A percentile compares a stretch with the other conserved stretches of the same genome.
Evolutionary conservation across 2,797 vertebrate species (phyloP).

Genomic region (Falco naumanni): DNA sequence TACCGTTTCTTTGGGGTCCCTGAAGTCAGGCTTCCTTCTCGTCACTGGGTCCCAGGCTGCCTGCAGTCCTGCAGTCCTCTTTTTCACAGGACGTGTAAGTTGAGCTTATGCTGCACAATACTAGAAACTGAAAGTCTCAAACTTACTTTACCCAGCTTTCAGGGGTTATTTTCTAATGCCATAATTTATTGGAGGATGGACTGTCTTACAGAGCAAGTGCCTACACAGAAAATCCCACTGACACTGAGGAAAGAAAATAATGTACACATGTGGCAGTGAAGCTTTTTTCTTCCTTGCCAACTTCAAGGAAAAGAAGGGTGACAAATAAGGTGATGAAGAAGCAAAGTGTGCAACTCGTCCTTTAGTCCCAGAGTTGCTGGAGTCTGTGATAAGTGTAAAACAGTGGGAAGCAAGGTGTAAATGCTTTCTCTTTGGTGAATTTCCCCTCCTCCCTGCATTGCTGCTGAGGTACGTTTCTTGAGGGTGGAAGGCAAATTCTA

Average conservation of each 20-base stretch:
- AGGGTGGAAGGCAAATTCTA: neutral
- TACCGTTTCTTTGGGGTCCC: neutral
- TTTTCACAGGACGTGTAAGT: neutral
- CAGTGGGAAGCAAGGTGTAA: neutral
- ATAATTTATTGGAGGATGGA: neutral
- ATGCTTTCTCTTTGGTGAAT: neutral
- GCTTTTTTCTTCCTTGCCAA: neutral
- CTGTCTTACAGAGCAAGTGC: neutral
- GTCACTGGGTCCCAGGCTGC: neutral
- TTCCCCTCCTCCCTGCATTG: neutral
- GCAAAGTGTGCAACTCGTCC: neutral
- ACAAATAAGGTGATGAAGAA: neutral
- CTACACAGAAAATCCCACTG: neutral
- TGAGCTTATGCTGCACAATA: neutral
- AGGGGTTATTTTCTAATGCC: neutral
- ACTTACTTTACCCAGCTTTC: neutral
- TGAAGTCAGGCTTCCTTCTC: neutral
- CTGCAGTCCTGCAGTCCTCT: neutral
- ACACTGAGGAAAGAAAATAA: neutral
- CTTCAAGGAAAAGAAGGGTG: neutral
- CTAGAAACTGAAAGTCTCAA: neutral
- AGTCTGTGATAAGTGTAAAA: neutral
- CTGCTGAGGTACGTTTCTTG: neutral
- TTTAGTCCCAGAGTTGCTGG: neutral
- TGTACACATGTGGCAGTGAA: rapidly evolving